phyloP scores from a whole-genome alignment of 53 echinoderm and acorn worm genomes.

The Zoroaster sp. region DNA sequence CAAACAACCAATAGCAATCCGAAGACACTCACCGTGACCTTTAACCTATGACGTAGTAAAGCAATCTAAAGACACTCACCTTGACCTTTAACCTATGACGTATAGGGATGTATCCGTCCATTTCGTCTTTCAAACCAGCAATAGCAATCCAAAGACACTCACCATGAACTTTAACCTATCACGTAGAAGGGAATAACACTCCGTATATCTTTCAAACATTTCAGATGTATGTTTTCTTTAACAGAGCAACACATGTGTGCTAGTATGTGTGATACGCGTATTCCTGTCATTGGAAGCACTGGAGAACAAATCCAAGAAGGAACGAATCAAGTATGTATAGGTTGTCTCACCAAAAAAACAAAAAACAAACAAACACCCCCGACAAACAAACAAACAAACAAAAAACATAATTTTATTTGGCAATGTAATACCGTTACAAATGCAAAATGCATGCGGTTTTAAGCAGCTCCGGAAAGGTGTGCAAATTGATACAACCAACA shows the following conservation, averaged over 20 bases:
- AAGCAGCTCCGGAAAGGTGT: not conserved
- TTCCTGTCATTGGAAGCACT: constrained; percentile 78
- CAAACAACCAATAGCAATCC: not conserved
- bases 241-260: constrained; percentile 69
- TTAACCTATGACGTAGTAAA: not conserved
- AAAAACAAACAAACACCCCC: not conserved
- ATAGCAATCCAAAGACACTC: not conserved
- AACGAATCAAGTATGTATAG: constrained; percentile 61
- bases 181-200: too few species aligned
- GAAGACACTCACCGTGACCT: not conserved
- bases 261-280: constrained; percentile 69
- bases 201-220: not conserved
- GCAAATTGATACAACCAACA: not conserved
- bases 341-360: not conserved
- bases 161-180: not conserved
- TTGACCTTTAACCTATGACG: not conserved
- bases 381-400: not conserved
- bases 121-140: not conserved
- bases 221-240: not conserved
- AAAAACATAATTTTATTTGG: not conserved
- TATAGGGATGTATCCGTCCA: not conserved
- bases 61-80: not conserved
- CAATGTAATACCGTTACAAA: not conserved
- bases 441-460: not conserved
- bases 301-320: constrained; percentile 51